Percentiles rank a stretch among this genome's conserved stretches.
Conservation (phyloP, 2,888 invertebrate species). For the Eristalis tenax region DNA sequence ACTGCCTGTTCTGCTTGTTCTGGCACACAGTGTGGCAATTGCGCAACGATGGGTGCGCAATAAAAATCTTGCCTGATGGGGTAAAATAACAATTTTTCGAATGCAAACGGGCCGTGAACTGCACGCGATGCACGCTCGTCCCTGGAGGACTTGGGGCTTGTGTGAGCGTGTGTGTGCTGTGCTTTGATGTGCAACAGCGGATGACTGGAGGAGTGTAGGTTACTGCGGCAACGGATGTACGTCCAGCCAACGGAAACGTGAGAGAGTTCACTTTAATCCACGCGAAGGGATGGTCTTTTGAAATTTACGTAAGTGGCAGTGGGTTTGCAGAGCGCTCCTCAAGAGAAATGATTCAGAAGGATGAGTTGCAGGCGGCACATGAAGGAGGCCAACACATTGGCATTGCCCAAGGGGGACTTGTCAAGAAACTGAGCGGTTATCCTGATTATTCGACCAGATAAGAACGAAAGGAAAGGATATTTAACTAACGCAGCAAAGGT, state of each 20-base stretch:
- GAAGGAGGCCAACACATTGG: too few species aligned
- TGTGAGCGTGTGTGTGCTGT: conserved; percentile 38
- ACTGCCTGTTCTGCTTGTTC: neutral
- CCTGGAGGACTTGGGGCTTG: conserved; percentile 37
- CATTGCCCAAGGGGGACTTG: too few species aligned
- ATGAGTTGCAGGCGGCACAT: too few species aligned
- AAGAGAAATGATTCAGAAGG: too few species aligned
- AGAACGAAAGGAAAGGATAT: too few species aligned
- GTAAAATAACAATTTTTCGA: conserved; percentile 43
- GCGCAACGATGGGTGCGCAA: conserved; percentile 37
- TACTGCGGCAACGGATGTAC: neutral
- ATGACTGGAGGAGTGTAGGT: conserved; percentile 45
- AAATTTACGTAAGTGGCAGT: neutral
- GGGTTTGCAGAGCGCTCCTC: neutral
- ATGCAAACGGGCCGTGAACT: conserved; percentile 39
- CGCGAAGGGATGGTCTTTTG: neutral
- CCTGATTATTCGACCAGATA: too few species aligned
- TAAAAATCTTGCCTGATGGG: conserved; percentile 55
- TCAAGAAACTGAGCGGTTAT: too few species aligned
- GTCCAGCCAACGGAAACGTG: neutral
- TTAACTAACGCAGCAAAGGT: too few species aligned
- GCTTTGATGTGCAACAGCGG: conserved; percentile 66
- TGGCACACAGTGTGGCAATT: neutral
- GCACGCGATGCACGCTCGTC: conserved; percentile 22
- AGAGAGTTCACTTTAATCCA: neutral